Evolutionary conservation across 2,888 invertebrate genomes (phyloP).

Genomic region (Trypoxylon attenuatum): DNA sequence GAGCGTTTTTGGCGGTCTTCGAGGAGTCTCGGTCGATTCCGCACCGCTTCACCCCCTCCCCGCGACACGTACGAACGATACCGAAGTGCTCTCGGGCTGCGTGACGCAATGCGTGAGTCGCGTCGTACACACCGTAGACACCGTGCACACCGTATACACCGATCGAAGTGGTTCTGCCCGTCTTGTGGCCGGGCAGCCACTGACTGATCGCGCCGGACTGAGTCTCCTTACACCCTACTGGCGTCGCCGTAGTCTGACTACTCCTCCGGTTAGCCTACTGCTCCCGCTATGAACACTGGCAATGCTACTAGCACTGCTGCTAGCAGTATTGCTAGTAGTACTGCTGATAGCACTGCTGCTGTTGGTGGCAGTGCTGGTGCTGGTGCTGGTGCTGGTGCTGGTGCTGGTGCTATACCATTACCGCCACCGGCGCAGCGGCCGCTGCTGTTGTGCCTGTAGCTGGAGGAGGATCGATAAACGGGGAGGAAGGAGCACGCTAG

Average conservation of each 20-base stretch:
- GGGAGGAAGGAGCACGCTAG: conserved; percentile 43
- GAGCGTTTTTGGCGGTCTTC: conserved; percentile 48
- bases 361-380: conserved; percentile 34
- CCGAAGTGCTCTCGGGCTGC: conserved; percentile 27
- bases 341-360: conserved; percentile 48
- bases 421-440: too few relatives aligned
- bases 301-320: conserved; percentile 32
- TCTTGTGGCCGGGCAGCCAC: conserved; percentile 73
- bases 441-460: conserved; percentile 36
- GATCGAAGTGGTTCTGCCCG: conserved; percentile 67
- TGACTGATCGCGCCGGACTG: conserved; percentile 47
- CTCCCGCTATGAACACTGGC: conserved; percentile 2
- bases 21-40: conserved; percentile 30
- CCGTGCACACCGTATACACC: conserved; percentile 36
- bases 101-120: conserved; percentile 54
- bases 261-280: neutral
- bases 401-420: neutral
- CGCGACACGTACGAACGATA: neutral
- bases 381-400: neutral
- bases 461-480: conserved; percentile 68
- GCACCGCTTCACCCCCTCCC: neutral
- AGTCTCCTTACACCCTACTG: conserved; percentile 44
- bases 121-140: conserved; percentile 18
- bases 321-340: too few relatives aligned
- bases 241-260: conserved; percentile 13